Conservation (phyloP, 1,140 invertebrate species). For the Bactericera cockerelli region DNA sequence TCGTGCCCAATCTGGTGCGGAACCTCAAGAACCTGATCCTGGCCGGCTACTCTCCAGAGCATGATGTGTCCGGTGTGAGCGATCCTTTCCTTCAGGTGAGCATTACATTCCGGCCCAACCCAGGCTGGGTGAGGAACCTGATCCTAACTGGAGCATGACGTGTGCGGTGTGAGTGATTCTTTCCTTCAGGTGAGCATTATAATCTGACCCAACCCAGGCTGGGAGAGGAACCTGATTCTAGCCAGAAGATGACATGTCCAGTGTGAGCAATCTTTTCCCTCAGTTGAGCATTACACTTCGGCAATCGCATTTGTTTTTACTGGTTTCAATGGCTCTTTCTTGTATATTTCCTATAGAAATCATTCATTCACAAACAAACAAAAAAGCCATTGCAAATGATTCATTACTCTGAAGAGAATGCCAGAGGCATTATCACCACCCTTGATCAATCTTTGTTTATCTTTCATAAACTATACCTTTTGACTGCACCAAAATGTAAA, state of each 20-base stretch:
- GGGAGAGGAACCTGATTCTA: conserved; percentile 96
- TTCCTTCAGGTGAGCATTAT: conserved; percentile 92
- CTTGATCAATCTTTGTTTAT: too few relatives aligned
- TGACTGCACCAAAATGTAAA: too few relatives aligned
- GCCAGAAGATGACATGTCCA: conserved; percentile 99
- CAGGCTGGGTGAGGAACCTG: conserved; percentile 96
- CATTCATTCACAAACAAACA: too few relatives aligned
- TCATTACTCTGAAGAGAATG: too few relatives aligned
- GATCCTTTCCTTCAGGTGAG: conserved; percentile 95
- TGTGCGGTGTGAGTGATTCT: conserved; percentile 98
- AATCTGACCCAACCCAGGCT: conserved; percentile 91
- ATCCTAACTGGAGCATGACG: conserved; percentile 98
- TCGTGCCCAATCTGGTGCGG: conserved; percentile 94
- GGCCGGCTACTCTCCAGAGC: conserved; percentile 97
- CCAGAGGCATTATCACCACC: too few relatives aligned
- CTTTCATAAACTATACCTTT: too few relatives aligned
- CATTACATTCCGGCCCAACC: too few relatives aligned
- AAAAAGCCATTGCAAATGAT: too few relatives aligned
- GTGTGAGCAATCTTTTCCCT: conserved; percentile 96
- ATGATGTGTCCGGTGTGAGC: conserved; percentile 98
- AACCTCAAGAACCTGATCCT: conserved; percentile 96
- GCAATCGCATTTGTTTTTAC: too few relatives aligned
- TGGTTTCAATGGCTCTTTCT: too few relatives aligned
- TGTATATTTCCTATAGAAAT: too few relatives aligned
- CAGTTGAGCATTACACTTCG: too few relatives aligned